Evolutionary conservation across 1,140 invertebrate species (phyloP), one percentile per base, ranked within the genome.

Genomic region (Bombus cullumanus): DNA sequence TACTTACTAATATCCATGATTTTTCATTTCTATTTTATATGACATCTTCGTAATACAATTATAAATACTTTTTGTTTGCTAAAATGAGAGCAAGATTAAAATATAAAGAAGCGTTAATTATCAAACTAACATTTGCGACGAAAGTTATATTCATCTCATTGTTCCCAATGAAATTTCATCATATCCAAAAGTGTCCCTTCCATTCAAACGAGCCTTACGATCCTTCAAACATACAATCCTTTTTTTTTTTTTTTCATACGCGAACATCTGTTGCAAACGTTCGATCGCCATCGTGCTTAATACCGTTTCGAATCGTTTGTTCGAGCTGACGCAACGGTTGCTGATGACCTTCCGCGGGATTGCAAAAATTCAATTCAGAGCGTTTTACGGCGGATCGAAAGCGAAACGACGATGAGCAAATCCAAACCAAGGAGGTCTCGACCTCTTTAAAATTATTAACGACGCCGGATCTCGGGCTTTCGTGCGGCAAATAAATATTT

Each of bases 371-470:
- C 43, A 22, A 53, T 75, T 75, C n/a, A 75, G 73, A 39, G 41
- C 41, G 73, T 75, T 53, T 34, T 53, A 75, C 43, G 43, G 73
- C 73, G 41, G 43, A 25, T 22, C 28, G 41, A 75, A 53, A 53
- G 73, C 73, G 72, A 73, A 72, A 41, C 71, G 37, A 28, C 37
- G 41, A 47, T 31, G 72, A 47, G n/a, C 41, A 74, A 53, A 53
- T 12, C 28, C 31, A 12, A 34, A 34, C 18, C 10, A 43, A 34
- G 41, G n/a, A 53, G n/a, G 73, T 43, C 73, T 34, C 73, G 73
- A 53, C 73, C 43, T 75, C 43, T 34, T 75, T 75, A 28, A 75
- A 53, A 53, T 75, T 75, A 75, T 75, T 53, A 75, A 75, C 73
- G 43, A 53, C n/a, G 18, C 31, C 4, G 41, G 28, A 74, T 53